Evolutionary conservation across 2,797 vertebrate genomes (phyloP).

Genomic region (Mionectes olivaceus): DNA sequence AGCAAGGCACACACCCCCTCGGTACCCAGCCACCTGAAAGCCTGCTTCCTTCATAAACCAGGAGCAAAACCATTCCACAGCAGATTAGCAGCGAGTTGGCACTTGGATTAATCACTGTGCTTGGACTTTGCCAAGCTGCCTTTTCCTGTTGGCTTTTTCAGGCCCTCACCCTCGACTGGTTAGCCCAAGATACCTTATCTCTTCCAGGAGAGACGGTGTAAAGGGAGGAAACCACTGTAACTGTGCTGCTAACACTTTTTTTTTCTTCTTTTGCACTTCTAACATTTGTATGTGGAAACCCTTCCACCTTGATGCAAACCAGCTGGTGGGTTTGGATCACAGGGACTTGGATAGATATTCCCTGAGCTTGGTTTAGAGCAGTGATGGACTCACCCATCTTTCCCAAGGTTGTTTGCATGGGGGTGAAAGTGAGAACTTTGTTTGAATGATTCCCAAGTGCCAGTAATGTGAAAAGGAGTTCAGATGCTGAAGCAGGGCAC

Average conservation of each 20-base stretch:
- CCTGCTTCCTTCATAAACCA: neutral
- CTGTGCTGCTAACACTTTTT: neutral
- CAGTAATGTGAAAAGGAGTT: neutral
- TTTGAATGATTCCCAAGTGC: neutral
- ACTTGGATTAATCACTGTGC: neutral
- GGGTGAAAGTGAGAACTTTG: neutral
- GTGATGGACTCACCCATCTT: neutral
- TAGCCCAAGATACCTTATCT: neutral
- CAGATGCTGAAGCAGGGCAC: neutral
- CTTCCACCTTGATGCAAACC: neutral
- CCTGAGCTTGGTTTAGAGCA: neutral
- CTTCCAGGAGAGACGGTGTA: neutral
- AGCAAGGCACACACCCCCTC: accelerated
- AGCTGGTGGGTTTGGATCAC: neutral
- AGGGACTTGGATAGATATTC: accelerated
- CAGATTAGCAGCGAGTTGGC: neutral
- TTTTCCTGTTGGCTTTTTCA: neutral
- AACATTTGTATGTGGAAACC: neutral
- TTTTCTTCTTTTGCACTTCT: neutral
- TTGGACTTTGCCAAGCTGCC: accelerated
- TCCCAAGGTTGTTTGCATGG: neutral
- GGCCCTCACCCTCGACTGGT: neutral
- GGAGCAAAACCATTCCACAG: neutral
- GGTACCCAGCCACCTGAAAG: neutral
- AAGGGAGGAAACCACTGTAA: neutral